These are phyloP conservation scores for Abrostola triplasia DNA, from an alignment of 2,888 invertebrate genomes.

Conservation along the genomic window DNA sequence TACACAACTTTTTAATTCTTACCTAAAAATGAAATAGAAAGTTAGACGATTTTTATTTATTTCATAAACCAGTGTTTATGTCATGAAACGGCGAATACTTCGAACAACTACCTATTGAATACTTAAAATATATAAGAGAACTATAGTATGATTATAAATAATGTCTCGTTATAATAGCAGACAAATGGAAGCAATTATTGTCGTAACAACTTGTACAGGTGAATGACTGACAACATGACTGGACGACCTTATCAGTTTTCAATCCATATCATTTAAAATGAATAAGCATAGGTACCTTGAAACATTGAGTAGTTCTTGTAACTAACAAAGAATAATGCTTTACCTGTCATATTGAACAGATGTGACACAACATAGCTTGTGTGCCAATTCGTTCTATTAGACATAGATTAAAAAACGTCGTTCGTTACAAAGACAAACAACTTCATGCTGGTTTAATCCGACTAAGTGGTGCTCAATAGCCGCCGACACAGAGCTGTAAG, in stretches of 20 bases:
- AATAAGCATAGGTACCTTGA: background rate
- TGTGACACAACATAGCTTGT: background rate
- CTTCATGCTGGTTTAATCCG: background rate
- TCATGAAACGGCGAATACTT: too few species aligned
- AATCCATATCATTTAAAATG: conserved; percentile 1
- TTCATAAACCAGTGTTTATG: too few species aligned
- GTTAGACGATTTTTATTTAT: too few species aligned
- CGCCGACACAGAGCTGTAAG: background rate
- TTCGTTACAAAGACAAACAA: background rate
- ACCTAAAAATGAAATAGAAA: too few species aligned
- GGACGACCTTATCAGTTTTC: background rate
- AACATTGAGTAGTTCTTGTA: background rate
- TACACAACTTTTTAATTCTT: too few species aligned
- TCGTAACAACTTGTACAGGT: background rate
- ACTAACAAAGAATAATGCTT: background rate
- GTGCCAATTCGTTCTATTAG: background rate
- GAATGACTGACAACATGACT: conserved; percentile 4
- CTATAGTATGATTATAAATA: background rate
- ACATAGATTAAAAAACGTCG: background rate
- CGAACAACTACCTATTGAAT: too few species aligned
- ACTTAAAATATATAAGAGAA: background rate
- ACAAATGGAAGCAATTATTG: background rate
- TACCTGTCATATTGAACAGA: background rate
- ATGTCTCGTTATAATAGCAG: background rate
- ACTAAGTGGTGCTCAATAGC: background rate